Evolutionary conservation across 1,140 invertebrate genomes (phyloP).

Genomic region (Anastatus disparis): DNA sequence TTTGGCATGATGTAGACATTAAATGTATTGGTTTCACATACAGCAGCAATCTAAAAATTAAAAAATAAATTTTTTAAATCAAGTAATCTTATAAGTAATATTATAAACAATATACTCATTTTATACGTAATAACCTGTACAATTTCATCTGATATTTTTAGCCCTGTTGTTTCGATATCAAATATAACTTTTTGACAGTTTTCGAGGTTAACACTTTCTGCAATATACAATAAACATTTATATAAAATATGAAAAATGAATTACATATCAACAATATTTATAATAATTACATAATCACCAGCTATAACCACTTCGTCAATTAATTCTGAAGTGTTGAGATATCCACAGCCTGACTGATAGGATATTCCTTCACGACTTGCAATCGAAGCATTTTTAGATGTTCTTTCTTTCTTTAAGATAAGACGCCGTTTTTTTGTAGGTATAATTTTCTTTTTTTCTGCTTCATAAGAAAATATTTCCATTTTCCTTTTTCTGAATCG

Average conservation of each 20-base stretch:
- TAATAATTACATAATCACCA: conserved; percentile 19
- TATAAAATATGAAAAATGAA: neutral
- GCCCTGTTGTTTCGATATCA: conserved; percentile 31
- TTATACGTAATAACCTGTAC: conserved; percentile 17
- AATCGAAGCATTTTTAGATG: neutral
- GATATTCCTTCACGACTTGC: conserved; percentile 26
- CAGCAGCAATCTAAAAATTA: conserved; percentile 21
- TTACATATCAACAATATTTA: too few relatives aligned
- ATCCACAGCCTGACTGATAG: conserved; percentile 21
- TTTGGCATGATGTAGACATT: conserved; percentile 11
- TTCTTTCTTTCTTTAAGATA: conserved; percentile 27
- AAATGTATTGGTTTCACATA: neutral
- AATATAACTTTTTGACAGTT: conserved; percentile 15
- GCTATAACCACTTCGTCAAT: neutral
- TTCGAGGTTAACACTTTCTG: neutral
- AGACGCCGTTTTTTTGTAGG: neutral
- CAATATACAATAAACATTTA: neutral
- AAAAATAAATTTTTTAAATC: too few relatives aligned
- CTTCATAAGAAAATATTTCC: neutral
- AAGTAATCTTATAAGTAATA: neutral
- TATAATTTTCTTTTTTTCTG: conserved; percentile 5
- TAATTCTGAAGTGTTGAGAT: conserved; percentile 20
- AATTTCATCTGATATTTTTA: conserved; percentile 19
- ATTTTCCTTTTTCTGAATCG: conserved; percentile 25
- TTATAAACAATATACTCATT: neutral